Evolutionary conservation across 1,140 invertebrate genomes (phyloP).

Genomic region (Trichogramma pretiosum): DNA sequence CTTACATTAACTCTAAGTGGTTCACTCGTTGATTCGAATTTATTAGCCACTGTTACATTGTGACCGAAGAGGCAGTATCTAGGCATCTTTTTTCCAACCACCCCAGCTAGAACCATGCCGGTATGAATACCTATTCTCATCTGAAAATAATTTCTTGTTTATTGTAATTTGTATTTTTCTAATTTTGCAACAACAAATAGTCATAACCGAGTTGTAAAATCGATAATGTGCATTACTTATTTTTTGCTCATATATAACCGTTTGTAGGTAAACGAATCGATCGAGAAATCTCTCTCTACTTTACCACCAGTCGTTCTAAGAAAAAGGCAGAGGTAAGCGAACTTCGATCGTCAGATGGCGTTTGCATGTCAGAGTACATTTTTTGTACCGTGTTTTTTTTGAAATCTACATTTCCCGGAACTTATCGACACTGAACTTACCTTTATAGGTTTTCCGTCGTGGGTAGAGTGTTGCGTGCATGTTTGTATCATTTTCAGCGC

Average conservation of each 20-base stretch:
- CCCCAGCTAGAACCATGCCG: constrained; percentile 77
- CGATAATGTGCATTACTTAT: no score
- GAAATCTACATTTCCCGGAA: no score
- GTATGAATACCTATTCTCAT: constrained; percentile 92
- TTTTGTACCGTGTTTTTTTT: no score
- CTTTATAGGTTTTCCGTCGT: constrained; percentile 82
- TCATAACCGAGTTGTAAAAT: no score
- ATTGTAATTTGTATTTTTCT: no score
- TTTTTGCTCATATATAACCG: no score
- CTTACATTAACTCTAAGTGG: constrained; percentile 84
- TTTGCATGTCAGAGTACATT: no score
- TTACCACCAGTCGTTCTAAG: no score
- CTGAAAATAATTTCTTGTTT: constrained; percentile 40
- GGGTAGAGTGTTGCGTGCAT: constrained; percentile 76
- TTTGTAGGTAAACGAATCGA: not conserved
- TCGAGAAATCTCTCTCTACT: not conserved
- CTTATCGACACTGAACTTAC: no score
- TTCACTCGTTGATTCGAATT: constrained; percentile 88
- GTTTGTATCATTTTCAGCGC: constrained; percentile 83
- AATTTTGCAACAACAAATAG: no score
- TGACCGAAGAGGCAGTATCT: constrained; percentile 86
- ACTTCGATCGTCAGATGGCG: no score
- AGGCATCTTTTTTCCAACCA: constrained; percentile 86
- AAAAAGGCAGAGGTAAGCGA: no score
- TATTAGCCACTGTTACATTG: constrained; percentile 89